Evolutionary conservation across 2,888 invertebrate genomes (phyloP).

Genomic region (Imbricaverruca yamaguchii): DNA sequence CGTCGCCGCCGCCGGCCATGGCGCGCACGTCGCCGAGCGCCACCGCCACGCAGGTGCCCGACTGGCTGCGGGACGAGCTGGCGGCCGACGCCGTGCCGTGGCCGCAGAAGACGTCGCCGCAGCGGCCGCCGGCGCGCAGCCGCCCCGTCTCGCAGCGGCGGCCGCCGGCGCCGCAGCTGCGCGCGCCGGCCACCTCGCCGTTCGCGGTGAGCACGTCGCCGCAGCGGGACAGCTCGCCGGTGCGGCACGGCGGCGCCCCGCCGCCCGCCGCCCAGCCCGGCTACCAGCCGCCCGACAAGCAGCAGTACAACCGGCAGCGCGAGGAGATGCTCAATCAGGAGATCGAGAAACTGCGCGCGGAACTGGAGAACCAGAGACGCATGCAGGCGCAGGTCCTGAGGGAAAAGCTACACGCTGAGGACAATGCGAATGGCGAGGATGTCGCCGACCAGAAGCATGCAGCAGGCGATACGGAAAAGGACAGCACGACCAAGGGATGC

Average conservation of each 20-base stretch:
- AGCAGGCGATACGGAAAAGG: no score
- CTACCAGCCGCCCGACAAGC: not conserved
- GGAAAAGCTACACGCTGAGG: slow-evolving; percentile 24
- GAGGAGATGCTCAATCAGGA: slow-evolving; percentile 31
- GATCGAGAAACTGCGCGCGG: slow-evolving; percentile 29
- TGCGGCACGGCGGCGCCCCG: not conserved
- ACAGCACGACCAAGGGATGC: not conserved
- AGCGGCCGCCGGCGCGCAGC: not conserved
- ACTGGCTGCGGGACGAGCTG: slow-evolving; percentile 43
- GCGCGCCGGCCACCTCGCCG: slow-evolving; percentile 1
- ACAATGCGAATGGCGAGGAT: no score
- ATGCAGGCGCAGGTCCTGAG: slow-evolving; percentile 26
- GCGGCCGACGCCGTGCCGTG: slow-evolving; percentile 37
- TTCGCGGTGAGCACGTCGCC: not conserved
- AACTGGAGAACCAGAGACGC: slow-evolving; percentile 26
- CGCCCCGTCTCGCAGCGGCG: not conserved
- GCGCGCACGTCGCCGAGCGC: slow-evolving; percentile 22
- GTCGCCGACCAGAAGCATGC: not conserved
- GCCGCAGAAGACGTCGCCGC: not conserved
- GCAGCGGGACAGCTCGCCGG: not conserved
- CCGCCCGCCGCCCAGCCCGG: not conserved
- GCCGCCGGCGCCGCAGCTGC: not conserved
- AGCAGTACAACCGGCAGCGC: not conserved
- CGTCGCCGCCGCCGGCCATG: slow-evolving; percentile 4
- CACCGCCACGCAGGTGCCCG: slow-evolving; percentile 39